These are phyloP conservation scores for Lasioglossum vierecki DNA, from an alignment of 2,888 invertebrate genomes.

Conservation along the genomic window DNA sequence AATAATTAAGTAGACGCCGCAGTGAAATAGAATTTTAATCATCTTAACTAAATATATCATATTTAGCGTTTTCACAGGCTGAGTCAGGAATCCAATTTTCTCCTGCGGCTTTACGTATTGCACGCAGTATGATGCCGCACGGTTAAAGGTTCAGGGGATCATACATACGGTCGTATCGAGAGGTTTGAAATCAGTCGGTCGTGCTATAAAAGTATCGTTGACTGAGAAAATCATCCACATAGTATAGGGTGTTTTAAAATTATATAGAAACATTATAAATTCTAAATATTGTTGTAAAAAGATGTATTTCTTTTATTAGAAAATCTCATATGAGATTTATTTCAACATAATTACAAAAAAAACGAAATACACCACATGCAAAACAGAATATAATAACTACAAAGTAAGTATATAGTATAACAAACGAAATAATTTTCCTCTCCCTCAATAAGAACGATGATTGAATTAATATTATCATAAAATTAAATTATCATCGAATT, in stretches of 20 bases:
- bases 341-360: no score
- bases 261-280: no score
- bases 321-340: no score
- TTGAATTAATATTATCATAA: no score
- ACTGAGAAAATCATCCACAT: no score
- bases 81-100: slow-evolving; percentile 5
- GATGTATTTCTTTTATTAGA: no score
- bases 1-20: slow-evolving; percentile 51
- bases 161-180: background rate
- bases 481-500: background rate
- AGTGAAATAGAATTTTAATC: slow-evolving; percentile 10
- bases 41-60: background rate
- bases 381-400: no score
- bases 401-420: no score
- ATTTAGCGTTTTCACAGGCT: background rate
- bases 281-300: no score
- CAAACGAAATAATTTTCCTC: background rate
- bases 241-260: no score
- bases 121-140: background rate
- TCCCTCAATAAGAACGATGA: background rate
- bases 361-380: no score
- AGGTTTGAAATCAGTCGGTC: background rate
- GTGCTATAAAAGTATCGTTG: background rate
- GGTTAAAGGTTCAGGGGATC: background rate
- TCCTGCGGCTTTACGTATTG: background rate